Base-by-base conservation (phyloP, 1,140 invertebrate species). In the Coptotermes formosanus region DNA sequence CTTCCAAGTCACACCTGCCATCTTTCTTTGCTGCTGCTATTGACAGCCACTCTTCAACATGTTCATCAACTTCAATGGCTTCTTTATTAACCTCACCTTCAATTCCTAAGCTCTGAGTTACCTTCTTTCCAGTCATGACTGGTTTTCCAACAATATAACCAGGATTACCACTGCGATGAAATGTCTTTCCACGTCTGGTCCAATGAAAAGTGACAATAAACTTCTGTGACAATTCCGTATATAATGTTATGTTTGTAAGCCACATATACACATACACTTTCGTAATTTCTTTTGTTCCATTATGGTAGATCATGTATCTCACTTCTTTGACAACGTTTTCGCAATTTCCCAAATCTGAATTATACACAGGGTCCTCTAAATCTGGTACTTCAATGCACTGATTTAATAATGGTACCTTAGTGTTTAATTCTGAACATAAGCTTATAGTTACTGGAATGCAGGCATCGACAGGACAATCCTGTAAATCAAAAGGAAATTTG, bases 81-180 rank as follows among this genome's bases (percentile, higher is more conserved):
- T 86, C 84, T 75, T 69, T 82, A 23, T 86, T 82, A 16, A 75
- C 23, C n/a, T 84, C 87, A 21, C n/a, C 45, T 64, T 84, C 87
- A 6, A 32, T 82, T 11, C 52, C 48, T 23, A 44, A 87, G 69
- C 75, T 38, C 25, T 64, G 85, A 32, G 52, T 23, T 30, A 87
- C 81, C 82, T 87, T 87, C 19, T 69, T 59, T 30, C 92, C 94
- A 85, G 92, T 90, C 85, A 95, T 90, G 48, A 96, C 91, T 6
- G 95, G 94, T 88, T 93, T 93, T 12, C 93, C 93, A 16, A 91
- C 84, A 19, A 93, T 88, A 88, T 96, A 96, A 9, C 95, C 95
- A 25, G 95, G 94, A 90, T 94, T 95, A 83, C 95, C 95, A 90
- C 95, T 96, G 81, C 93, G 88, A 83, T 88, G 88, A 89, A 91